phyloP scores from a whole-genome alignment of 1,140 invertebrate genomes.

The Goniozus legneri region DNA sequence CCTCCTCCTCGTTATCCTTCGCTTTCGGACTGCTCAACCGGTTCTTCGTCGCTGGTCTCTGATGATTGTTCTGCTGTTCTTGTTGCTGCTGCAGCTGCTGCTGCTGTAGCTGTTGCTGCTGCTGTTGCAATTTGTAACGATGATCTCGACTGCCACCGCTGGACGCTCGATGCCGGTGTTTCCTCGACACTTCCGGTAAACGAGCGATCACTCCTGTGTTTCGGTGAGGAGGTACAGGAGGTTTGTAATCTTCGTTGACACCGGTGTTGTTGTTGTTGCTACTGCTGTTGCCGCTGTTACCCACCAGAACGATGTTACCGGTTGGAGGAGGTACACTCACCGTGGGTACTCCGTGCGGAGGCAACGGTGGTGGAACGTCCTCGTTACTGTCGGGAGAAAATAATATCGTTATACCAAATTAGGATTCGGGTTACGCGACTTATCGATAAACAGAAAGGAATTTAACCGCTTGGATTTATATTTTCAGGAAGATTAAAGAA shows the following conservation, averaged over 20 bases:
- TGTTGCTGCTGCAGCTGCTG: conserved; percentile 12
- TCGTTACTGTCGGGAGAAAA: too few species aligned
- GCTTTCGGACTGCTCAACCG: conserved; percentile 19
- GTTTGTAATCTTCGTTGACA: conserved; percentile 68
- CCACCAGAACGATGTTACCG: conserved; percentile 9
- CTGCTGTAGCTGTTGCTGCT: conserved; percentile 7
- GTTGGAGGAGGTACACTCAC: conserved; percentile 20
- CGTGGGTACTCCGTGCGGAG: conserved; percentile 51
- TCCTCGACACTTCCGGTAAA: conserved; percentile 39
- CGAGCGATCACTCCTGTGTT: conserved; percentile 60
- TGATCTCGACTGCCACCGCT: conserved; percentile 29
- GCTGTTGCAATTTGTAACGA: conserved; percentile 17
- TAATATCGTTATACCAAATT: too few species aligned
- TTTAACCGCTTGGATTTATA: background rate
- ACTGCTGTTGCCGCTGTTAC: conserved; percentile 17
- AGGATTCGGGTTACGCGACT: too few species aligned
- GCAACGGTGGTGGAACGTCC: conserved; percentile 55
- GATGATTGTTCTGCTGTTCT: conserved; percentile 11
- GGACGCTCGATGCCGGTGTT: conserved; percentile 50
- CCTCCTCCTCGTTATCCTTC: conserved; percentile 26
- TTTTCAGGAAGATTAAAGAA: background rate
- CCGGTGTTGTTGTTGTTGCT: conserved; percentile 30
- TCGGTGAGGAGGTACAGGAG: conserved; percentile 81
- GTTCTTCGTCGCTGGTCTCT: conserved; percentile 20
- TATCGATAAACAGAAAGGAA: conserved; percentile 13